Conservation (phyloP, 2,113 vertebrate genomes). For the Oriolus oriolus region DNA sequence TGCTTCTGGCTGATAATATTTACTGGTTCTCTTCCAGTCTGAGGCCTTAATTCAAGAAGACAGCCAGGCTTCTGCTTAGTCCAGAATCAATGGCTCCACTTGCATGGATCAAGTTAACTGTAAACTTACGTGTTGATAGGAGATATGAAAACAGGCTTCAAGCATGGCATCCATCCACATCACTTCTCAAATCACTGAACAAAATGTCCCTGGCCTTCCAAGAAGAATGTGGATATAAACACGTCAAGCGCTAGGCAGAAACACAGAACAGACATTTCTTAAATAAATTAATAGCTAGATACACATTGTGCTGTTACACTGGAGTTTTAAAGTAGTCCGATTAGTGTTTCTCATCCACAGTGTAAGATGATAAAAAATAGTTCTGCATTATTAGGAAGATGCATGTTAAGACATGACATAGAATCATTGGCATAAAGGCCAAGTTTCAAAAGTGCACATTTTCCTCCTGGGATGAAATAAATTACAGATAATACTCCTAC, state of each 20-base stretch:
- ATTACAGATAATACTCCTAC: not conserved
- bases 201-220: not conserved
- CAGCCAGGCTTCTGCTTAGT: not conserved
- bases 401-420: not conserved
- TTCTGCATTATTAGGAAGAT: not conserved
- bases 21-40: not conserved
- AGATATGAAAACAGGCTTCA: not conserved
- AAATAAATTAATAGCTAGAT: not conserved
- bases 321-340: not conserved
- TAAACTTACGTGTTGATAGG: not conserved
- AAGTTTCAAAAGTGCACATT: not conserved
- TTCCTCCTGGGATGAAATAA: not conserved
- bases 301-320: not conserved
- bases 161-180: not conserved
- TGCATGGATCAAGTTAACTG: not conserved
- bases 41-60: not conserved
- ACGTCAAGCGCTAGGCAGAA: not conserved
- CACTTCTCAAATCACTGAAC: not conserved
- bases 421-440: not conserved
- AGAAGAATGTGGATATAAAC: not conserved
- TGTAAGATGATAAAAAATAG: not conserved
- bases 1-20: not conserved
- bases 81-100: not conserved
- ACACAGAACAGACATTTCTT: not conserved
- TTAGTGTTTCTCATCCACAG: not conserved